Evolutionary conservation across 1,140 invertebrate species (phyloP).

Genomic region (Agraylea sexmaculata): DNA sequence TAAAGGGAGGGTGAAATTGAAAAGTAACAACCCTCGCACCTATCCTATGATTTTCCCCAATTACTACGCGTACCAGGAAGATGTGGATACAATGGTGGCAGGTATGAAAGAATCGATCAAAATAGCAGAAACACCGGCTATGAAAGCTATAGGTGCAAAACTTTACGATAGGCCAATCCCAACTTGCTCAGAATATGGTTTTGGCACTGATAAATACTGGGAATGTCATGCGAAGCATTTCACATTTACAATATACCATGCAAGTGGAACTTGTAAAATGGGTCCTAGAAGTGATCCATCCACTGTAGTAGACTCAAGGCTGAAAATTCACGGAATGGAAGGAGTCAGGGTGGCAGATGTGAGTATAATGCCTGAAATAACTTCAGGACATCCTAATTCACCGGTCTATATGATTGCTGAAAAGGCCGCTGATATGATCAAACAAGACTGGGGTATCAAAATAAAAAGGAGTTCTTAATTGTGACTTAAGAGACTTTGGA

Average conservation of each 20-base stretch:
- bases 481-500: no score
- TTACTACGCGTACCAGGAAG: constrained; percentile 56
- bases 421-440: constrained; percentile 47
- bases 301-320: constrained; percentile 58
- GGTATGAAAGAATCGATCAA: constrained; percentile 49
- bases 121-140: constrained; percentile 44
- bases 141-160: constrained; percentile 45
- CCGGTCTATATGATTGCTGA: constrained; percentile 53
- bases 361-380: constrained; percentile 55
- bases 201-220: constrained; percentile 60
- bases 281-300: constrained; percentile 51
- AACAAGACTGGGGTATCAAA: constrained; percentile 38
- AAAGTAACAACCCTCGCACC: constrained; percentile 53
- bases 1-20: constrained; percentile 54
- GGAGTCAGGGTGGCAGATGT: constrained; percentile 64
- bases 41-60: constrained; percentile 79
- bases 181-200: constrained; percentile 48
- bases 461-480: no score
- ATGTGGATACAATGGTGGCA: constrained; percentile 48
- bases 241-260: constrained; percentile 65
- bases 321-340: constrained; percentile 55
- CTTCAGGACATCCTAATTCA: constrained; percentile 49
- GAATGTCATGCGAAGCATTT: constrained; percentile 55
- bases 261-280: constrained; percentile 78
- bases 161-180: constrained; percentile 49